Evolutionary conservation across 2,113 vertebrate species (phyloP), one percentile per base, ranked within the genome.

Genomic region (Gracilinanus agilis): DNA sequence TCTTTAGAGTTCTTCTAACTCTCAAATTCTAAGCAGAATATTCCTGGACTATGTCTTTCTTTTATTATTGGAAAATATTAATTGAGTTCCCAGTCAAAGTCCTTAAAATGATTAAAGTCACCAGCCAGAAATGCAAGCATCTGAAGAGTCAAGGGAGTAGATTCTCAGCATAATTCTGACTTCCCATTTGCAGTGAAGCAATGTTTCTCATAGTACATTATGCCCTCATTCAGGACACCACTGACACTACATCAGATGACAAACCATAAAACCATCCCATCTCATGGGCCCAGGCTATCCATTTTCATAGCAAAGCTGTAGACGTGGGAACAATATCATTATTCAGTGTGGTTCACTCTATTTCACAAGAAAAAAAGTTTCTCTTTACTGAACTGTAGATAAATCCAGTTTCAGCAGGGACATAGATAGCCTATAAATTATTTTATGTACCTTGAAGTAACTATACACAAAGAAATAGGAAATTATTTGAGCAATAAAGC

Each of bases 91-190:
- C 96, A 97, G 97, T 97, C 96, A 96, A 97, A 97, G 95, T 97
- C 97, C 97, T 97, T 98, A 98, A 98, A 96, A 97, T 97, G 96
- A 97, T 98, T 97, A 97, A 97, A 96, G 96, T 97, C 96, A 96
- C 97, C 91, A 97, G 95, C 94, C 97, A 97, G 96, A 96, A 97
- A 97, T 95, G 93, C 91, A 92, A 9, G 89, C 95, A 96, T 97
- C 95, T 95, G 96, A 97, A 97, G 93, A 95, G 95, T 56, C 90
- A 56, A 97, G 92, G 54, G 94, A 96, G 92, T 96, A 95, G 96
- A 96, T 95, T 96, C 97, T 97, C 96, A 96, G 96, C 90, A 93
- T 54, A 94, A 95, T 95, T 97, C 96, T 91, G 93, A 95, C 96
- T 97, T 95, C 94, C 97, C 96, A 75, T 96, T 95, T 93, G 61